These are phyloP conservation scores for Euzophera pinguis DNA, from an alignment of 2,888 invertebrate genomes.

Conservation along the genomic window DNA sequence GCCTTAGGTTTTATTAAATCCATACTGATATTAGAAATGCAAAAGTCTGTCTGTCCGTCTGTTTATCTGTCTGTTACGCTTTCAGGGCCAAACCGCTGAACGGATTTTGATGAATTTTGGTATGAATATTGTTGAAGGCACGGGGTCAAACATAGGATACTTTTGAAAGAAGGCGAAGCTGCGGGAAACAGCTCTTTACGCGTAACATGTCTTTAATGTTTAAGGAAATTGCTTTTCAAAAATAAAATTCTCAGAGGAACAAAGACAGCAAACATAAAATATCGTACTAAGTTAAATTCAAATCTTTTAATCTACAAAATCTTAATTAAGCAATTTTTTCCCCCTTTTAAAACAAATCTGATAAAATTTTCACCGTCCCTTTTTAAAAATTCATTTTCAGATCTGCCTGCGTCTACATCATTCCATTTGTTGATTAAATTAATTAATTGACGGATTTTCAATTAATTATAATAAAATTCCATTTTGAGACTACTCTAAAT, in stretches of 20 bases:
- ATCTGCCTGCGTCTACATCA: background rate
- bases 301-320: background rate
- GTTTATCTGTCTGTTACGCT: no score
- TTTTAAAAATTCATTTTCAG: background rate
- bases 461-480: slow-evolving; percentile 14
- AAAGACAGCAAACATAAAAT: background rate
- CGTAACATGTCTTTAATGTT: no score
- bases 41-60: no score
- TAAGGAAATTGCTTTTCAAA: background rate
- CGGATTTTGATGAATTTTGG: no score
- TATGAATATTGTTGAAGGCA: no score
- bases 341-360: background rate
- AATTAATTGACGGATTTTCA: slow-evolving; percentile 20
- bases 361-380: background rate
- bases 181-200: no score
- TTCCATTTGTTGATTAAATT: slow-evolving; percentile 19
- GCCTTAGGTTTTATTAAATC: no score
- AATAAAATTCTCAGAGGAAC: background rate
- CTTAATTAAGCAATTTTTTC: background rate
- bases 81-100: no score
- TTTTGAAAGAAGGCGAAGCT: no score
- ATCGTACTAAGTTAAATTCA: background rate
- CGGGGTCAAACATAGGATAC: no score
- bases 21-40: no score
- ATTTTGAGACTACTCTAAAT: slow-evolving; percentile 11